Evolutionary conservation across 2,888 invertebrate genomes (phyloP), one percentile per base, ranked within the genome.

Genomic region (Lampropteryx suffumata): DNA sequence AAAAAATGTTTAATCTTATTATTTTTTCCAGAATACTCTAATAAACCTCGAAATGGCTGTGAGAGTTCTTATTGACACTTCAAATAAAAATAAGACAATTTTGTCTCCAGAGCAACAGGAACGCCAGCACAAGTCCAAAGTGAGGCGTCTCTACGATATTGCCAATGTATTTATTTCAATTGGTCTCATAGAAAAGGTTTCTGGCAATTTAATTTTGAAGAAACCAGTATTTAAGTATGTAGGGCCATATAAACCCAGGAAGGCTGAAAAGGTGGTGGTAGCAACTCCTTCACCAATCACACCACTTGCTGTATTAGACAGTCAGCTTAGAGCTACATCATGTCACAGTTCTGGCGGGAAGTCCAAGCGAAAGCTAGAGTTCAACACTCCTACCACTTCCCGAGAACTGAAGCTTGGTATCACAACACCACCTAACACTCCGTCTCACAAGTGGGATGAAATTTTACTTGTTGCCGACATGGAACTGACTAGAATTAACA

Each of bases 141-240:
- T 94, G 55, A 91, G 95, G 53, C 90, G 95, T 59, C 88, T 95
- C 24, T 95, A 95, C 79, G 95, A 95, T 76, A 95, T 95, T 65
- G 95, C 95, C 51, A 95, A 95, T 81, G 94, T 95, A 60, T 91
- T 95, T 65, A 93, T 94, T 60, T 94, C 94, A 54, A 92, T 95
- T 74, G 92, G 93, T 64, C 91, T 95, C 61, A 94, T 95, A 70
- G 91, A 92, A 71, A 95, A 94, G 78, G 92, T 94, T 52, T 91
- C 92, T 50, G 91, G 92, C 63, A 90, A 90, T 62, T 91, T 82
- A 80, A 91, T 81, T 75, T 87, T 93, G 65, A 91, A 93, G 65
- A 94, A 94, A 71, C 94, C 94, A 56, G 93, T 93, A 52, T 94
- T 93, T 76, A 91, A 90, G 66, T 94, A 94, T 82, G 91, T 92